Evolutionary conservation across 2,888 invertebrate genomes (phyloP), one percentile per base, ranked within the genome.

Genomic region (Diaprepes abbreviatus): DNA sequence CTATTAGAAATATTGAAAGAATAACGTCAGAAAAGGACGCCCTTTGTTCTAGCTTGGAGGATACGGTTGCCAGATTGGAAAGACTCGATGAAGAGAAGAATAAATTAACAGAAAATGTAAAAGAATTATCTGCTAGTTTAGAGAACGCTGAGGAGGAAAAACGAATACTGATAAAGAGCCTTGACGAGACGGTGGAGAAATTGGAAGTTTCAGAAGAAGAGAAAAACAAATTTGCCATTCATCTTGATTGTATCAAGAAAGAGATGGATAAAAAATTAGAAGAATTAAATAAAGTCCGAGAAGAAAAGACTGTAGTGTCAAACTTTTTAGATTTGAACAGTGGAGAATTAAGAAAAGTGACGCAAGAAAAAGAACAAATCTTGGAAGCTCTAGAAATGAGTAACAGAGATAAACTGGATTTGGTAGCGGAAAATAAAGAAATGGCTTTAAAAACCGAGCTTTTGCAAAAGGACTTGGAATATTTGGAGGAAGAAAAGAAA

Each of bases 271-370:
- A 58, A 66, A 72, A 52, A 17, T 36, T 14, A 12, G 33, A 62
- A 2, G 52, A 35, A 7, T 17, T 71, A 9, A 16, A 71, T 5
- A 64, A 70, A 36, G 12, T 63, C 7, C 16, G 54, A n/a, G 70
- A 76, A 62, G 76, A 76, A 58, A 77, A 75, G 55, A 52, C n/a
- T 4, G 64, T 74, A 4, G 58, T 75, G 17, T 72, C 70, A 1
- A 75, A 75, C 50, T 75, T 74, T 50, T 55, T 76, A 40, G 74
- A 77, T 57, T 63, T 74, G 38, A 77, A 76, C 35, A 72, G 57
- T 31, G 62, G 65, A 7, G 74, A 78, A 38, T 36, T 77, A 14
- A 66, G 71, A 21, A 75, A 75, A 48, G 57, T 71, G 12, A 68
- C 62, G 10, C 67, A 74, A 63, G 74, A 77, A 50, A 74, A 74